Conservation (phyloP, 2,888 invertebrate genomes). For the Leptodirus hochenwartii region DNA sequence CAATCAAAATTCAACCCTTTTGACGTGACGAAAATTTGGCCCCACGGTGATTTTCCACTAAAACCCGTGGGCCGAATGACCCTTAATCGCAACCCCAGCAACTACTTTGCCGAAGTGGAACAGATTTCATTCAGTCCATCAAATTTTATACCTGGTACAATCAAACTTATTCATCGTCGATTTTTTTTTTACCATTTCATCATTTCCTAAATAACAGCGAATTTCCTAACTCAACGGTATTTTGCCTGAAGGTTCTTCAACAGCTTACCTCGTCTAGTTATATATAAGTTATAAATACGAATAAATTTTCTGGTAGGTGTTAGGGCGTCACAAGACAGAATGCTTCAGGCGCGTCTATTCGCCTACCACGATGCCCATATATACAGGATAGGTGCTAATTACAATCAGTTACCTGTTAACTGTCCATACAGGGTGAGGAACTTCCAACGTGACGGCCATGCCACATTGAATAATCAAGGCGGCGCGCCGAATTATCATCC, state of each 20-base stretch:
- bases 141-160: conserved; percentile 79
- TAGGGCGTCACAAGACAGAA: conserved; percentile 82
- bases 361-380: conserved; percentile 78
- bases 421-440: conserved; percentile 56
- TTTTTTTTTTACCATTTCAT: too few species aligned
- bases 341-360: conserved; percentile 77
- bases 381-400: conserved; percentile 61
- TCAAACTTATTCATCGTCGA: too few species aligned
- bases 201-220: too few species aligned
- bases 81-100: conserved; percentile 73
- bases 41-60: conserved; percentile 71
- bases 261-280: too few species aligned
- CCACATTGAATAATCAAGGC: conserved; percentile 60
- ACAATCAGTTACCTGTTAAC: conserved; percentile 83
- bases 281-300: too few species aligned
- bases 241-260: too few species aligned
- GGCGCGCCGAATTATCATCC: conserved; percentile 95
- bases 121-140: conserved; percentile 82
- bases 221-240: too few species aligned
- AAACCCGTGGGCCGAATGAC: conserved; percentile 76
- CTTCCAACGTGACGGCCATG: conserved; percentile 79
- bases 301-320: too few species aligned
- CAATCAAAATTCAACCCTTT: conserved; percentile 73
- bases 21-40: conserved; percentile 87
- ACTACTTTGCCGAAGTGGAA: conserved; percentile 89